Conservation (phyloP, 2,113 vertebrate species). For the Petrocephalus zakoni region DNA sequence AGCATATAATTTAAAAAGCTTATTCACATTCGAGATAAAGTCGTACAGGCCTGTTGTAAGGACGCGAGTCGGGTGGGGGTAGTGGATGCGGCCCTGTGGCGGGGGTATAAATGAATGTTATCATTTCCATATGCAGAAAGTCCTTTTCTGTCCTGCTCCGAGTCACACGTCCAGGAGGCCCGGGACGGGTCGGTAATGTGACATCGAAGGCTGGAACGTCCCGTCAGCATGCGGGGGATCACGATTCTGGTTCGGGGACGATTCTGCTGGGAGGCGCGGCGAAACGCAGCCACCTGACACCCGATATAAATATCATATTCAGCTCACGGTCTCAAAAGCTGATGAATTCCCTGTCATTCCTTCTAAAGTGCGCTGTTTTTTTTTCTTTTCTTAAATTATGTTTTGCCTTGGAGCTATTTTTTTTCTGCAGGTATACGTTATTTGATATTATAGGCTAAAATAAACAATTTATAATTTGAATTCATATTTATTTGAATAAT, state of each 20-base stretch:
- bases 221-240: background rate
- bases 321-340: background rate
- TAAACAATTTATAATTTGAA: background rate
- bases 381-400: background rate
- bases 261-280: constrained; percentile 51
- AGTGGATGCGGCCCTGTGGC: background rate
- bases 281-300: constrained; percentile 18
- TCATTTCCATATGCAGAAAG: background rate
- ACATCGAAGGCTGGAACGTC: background rate
- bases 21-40: background rate
- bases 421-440: background rate
- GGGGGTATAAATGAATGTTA: background rate
- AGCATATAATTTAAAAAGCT: background rate
- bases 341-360: background rate
- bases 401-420: background rate
- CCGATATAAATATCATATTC: constrained; percentile 13
- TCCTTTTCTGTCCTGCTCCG: background rate
- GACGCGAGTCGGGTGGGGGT: background rate
- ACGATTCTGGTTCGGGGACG: constrained; percentile 24
- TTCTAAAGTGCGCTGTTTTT: background rate
- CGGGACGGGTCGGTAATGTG: background rate
- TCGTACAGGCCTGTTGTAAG: background rate
- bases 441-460: background rate
- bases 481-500: background rate
- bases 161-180: background rate